Base-by-base conservation (phyloP, 2,797 vertebrate species). In the Simalia tracyae region DNA sequence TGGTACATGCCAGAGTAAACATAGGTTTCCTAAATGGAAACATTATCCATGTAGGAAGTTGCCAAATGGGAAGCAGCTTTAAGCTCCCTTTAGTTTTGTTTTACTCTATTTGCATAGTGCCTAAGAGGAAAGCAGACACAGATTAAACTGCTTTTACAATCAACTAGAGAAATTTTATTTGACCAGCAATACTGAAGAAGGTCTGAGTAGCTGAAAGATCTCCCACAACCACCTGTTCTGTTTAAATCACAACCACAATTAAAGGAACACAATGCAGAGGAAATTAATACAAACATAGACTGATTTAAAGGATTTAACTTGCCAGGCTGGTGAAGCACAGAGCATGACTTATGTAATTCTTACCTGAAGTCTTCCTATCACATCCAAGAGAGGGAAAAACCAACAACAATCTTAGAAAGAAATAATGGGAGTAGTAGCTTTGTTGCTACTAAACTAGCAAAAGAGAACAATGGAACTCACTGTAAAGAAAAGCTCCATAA, bases 401-500 rank as follows among this genome's bases (percentile, higher is more conserved):
- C 89, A n/a, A 95, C 93, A 90, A 93, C 0, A 93, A 42, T 61
- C 86, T 91, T 93, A 94, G 92, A 94, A 91, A 96, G 36, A 88
- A 22, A 42, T 22, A 50, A 63, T 24, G 31, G 10, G 57, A 93
- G 89, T 60, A 92, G 92, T 94, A 95, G 95, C 56, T 89, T 87
- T 93, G 93, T 92, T 15, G 31, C 87, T 94, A 90, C 92, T 93
- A 93, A 72, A 94, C 93, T 95, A 95, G 0, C 46, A 93, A 95
- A 96, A 91, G 93, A 95, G 86, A 87, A 89, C 94, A 96, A 89
- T 91, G 90, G 94, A 94, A 98, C 99, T 99, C 98, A 99, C 99
- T 42, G 98, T 99, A 97, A 99, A 99, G 98, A 99, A 99, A 96
- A 99, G 99, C 96, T 99, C 99, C 99, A 99, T 99, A 95, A 99